Base-by-base conservation (phyloP, 2,888 invertebrate genomes). In the Strigamia transsilvanica region DNA sequence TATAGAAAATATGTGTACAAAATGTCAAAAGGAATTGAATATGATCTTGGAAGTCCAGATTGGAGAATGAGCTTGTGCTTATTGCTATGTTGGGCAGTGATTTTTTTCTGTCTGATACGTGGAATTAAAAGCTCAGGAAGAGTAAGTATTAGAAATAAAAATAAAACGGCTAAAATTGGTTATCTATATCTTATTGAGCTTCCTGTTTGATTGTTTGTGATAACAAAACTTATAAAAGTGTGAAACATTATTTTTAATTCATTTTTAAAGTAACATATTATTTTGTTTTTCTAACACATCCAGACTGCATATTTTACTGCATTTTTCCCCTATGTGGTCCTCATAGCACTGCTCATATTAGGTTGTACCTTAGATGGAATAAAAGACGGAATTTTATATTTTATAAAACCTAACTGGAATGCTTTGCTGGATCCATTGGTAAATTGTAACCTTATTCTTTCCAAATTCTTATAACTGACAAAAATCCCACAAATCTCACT, bases 291-390 rank as follows among this genome's bases (percentile, higher is more conserved):
- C 79, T 77, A 85, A 84, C 84, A 84, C 23, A 32, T 82, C 32
- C 61, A 85, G 85, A 85, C 85, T 38, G 92, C 96, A 0, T 97
- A 96, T 88, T 94, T 97, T 88, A 92, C 96, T n/a, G 96, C 96
- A 0, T 88, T 96, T 2, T 95, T 95, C 87, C 95, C 95, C 0
- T 94, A 94, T 86, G 90, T 94, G 6, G 92, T 96, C 80, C 91
- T 96, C 88, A 89, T 94, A 83, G 91, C 92, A 42, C 88, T 96
- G 77, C 90, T 96, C 15, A 91, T 94, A 80, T 88, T 92, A 81
- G 91, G 92, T 0, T 88, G 90, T 0, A 91, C 91, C 0, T 86
- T 92, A 80, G 91, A 92, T 0, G 95, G 95, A 0, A 93, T 95
- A 15, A 90, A 88, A 1, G 89, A 91, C 42, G 96, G 95, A 0